phyloP scores from a whole-genome alignment of 2,888 invertebrate genomes.

The Acronicta leporina region DNA sequence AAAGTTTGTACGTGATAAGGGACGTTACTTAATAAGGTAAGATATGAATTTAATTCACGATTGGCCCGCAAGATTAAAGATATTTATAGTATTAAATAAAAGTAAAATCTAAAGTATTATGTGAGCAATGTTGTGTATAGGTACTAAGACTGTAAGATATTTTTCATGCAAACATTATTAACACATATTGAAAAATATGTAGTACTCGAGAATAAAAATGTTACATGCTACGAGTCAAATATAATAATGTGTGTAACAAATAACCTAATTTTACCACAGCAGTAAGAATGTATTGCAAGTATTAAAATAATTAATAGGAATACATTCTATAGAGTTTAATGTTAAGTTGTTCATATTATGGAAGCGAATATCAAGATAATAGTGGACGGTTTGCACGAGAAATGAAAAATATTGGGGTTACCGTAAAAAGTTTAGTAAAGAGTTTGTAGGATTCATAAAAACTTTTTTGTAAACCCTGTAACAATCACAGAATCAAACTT shows the following conservation, averaged over 20 bases:
- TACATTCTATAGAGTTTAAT: not conserved
- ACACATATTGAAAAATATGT: not conserved
- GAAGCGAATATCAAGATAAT: conserved; percentile 17
- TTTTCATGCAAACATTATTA: not conserved
- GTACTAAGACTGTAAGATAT: too few relatives aligned
- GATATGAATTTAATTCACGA: conserved; percentile 28
- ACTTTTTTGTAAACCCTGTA: conserved; percentile 42
- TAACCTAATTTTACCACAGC: too few relatives aligned
- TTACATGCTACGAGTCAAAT: not conserved
- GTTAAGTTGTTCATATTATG: not conserved
- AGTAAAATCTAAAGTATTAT: conserved; percentile 1
- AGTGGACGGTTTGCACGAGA: conserved; percentile 40
- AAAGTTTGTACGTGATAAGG: conserved; percentile 37
- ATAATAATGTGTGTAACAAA: not conserved
- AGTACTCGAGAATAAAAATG: not conserved
- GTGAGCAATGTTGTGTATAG: conserved; percentile 5
- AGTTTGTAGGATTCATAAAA: conserved; percentile 7
- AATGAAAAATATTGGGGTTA: not conserved
- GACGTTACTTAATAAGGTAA: conserved; percentile 28
- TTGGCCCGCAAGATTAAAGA: conserved; percentile 38
- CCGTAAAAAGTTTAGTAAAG: not conserved
- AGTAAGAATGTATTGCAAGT: not conserved
- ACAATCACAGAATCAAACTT: conserved; percentile 48
- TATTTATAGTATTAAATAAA: not conserved
- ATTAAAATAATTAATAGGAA: conserved; percentile 16